A percentile compares a stretch with the other conserved stretches of the same genome.
Conservation (phyloP, 2,888 invertebrate genomes). For the Cryptocheilus praepositus region DNA sequence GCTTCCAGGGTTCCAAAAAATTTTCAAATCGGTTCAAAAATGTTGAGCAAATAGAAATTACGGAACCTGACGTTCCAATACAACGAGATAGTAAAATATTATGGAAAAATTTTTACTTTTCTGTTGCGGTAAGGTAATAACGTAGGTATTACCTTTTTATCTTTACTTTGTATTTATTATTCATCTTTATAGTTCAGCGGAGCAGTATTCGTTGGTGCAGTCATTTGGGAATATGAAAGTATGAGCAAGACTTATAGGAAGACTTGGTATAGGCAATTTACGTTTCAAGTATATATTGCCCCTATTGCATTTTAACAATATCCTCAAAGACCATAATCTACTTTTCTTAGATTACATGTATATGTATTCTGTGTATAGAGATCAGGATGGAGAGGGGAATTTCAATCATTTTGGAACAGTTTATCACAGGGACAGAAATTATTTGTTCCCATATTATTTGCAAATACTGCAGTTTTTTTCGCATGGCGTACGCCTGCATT, state of each 20-base stretch:
- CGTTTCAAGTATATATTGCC: conserved; percentile 43
- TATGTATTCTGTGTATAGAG: conserved; percentile 46
- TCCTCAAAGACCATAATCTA: conserved; percentile 8
- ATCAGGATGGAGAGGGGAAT: conserved; percentile 64
- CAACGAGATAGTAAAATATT: too few relatives aligned
- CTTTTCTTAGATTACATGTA: conserved; percentile 2
- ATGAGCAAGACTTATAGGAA: conserved; percentile 67
- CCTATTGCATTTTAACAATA: conserved; percentile 12
- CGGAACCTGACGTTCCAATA: too few relatives aligned
- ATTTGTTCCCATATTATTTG: conserved; percentile 86
- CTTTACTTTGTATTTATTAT: neutral
- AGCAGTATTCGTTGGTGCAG: conserved; percentile 83
- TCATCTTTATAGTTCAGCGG: conserved; percentile 79
- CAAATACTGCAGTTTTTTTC: conserved; percentile 87
- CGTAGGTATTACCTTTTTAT: too few relatives aligned
- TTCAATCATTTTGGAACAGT: conserved; percentile 83
- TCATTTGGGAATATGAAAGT: conserved; percentile 93
- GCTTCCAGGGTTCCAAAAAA: too few relatives aligned
- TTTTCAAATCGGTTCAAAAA: too few relatives aligned
- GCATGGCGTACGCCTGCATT: conserved; percentile 87
- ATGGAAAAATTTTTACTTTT: too few relatives aligned
- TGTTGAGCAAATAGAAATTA: too few relatives aligned
- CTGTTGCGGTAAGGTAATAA: too few relatives aligned
- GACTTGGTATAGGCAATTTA: conserved; percentile 49
- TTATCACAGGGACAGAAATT: conserved; percentile 85